Evolutionary conservation across 2,888 invertebrate genomes (phyloP).

Genomic region (Linnaemya vulpina): DNA sequence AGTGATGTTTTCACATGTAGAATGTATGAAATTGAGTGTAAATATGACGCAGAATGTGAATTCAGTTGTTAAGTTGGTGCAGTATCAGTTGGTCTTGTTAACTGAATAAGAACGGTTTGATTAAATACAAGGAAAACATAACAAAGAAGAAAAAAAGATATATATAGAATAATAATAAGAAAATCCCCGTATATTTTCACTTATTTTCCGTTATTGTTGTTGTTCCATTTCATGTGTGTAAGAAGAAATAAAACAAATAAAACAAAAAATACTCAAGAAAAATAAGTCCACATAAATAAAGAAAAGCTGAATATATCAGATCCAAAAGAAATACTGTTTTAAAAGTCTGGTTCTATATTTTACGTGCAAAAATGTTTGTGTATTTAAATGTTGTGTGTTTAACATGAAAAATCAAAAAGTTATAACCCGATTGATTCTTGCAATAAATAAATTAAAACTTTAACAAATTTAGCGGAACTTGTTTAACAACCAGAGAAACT

Average conservation of each 20-base stretch:
- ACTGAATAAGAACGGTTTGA: conserved; percentile 69
- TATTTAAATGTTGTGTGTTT: conserved; percentile 32
- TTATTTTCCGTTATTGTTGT: conserved; percentile 50
- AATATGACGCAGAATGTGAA: conserved; percentile 70
- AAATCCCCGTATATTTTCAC: conserved; percentile 59
- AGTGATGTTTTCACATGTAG: conserved; percentile 53
- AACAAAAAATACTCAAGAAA: conserved; percentile 22
- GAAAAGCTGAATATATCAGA: conserved; percentile 1
- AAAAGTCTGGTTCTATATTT: conserved; percentile 9
- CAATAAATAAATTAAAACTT: background rate
- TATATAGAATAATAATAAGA: conserved; percentile 22
- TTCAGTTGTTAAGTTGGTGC: conserved; percentile 72
- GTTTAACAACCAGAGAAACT: background rate
- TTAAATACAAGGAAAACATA: conserved; percentile 33
- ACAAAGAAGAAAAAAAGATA: too few species aligned
- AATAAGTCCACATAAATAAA: conserved; percentile 25
- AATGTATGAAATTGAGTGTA: conserved; percentile 70
- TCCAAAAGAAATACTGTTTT: background rate
- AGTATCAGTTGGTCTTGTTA: conserved; percentile 71
- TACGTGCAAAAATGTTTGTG: conserved; percentile 51
- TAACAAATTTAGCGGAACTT: background rate
- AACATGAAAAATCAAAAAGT: conserved; percentile 11
- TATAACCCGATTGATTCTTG: conserved; percentile 13
- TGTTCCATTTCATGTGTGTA: conserved; percentile 49
- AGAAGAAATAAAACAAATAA: conserved; percentile 19